Base-by-base conservation (phyloP, 1,140 invertebrate species). In the Drosophila elegans region DNA sequence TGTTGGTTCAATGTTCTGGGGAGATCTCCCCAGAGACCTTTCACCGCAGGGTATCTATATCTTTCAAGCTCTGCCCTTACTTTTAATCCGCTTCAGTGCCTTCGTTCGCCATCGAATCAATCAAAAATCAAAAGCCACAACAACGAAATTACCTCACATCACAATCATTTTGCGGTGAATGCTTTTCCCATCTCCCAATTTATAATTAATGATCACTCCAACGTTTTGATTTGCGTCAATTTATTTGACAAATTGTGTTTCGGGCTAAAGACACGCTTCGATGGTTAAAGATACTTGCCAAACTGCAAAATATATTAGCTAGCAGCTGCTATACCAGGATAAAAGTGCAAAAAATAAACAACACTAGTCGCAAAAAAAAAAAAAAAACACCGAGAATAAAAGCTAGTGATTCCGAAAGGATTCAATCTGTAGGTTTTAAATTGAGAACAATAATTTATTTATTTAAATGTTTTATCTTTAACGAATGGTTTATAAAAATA, bases 131-230 rank as follows among this genome's bases (percentile, higher is more conserved):
- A 72, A 81, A 69, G 49, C 34, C 48, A 61, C 41, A 69, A 38
- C 62, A 36, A 46, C 36, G 52, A 76, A 81, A 76, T 75, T 81
- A 72, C 74, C 78, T 64, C 62, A 81, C 56, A 66, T 63, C 68
- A 68, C 54, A 72, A 66, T 68, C 27, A 39, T 32, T 64, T 78
- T 66, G 36, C 12, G 54, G 62, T 29, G 46, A 69, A 74, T 69
- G 21, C 42, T 38, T 60, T 62, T 44, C 27, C 42, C 49, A 36
- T 61, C 34, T 67, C 16, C 53, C 72, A 66, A 63, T 77, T 81
- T 61, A 67, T 84, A 80, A 84, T 83, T 84, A 84, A 83, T 83
- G 64, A 69, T 75, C 54, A 49, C 67, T 60, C 34, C 38, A 74
- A 60, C 44, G 66, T 41, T 60, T 83, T 74, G 60, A 74, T 84